A percentile compares a stretch with the other conserved stretches of the same genome.
Evolutionary conservation across 2,113 vertebrate species (phyloP).

Genomic region (Hydropotes inermis): DNA sequence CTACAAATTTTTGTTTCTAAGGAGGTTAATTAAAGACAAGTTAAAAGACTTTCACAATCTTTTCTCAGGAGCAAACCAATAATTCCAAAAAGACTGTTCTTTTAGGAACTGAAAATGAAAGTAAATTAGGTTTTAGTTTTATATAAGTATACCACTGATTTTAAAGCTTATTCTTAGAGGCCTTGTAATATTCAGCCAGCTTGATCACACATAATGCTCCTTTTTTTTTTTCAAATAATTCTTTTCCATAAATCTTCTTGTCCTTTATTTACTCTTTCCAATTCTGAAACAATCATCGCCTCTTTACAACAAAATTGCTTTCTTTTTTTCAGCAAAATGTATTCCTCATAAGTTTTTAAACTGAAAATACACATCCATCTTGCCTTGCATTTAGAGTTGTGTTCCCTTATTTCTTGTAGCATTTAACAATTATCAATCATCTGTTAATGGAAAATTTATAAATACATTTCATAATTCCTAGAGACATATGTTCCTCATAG

Average conservation of each 20-base stretch:
- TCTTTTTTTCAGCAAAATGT: background rate
- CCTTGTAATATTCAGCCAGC: background rate
- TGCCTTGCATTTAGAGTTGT: background rate
- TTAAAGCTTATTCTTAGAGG: background rate
- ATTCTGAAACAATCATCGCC: background rate
- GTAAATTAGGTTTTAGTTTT: background rate
- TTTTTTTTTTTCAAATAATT: background rate
- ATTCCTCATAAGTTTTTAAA: background rate
- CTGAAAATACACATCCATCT: background rate
- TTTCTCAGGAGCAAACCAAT: background rate
- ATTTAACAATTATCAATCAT: background rate
- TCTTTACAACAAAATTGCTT: background rate
- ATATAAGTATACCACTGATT: background rate
- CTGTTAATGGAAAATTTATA: background rate
- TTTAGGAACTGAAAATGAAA: background rate
- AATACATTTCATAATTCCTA: background rate
- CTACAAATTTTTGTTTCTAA: background rate
- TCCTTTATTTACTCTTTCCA: background rate
- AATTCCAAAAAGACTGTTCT: background rate
- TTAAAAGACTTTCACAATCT: background rate
- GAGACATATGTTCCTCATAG: background rate
- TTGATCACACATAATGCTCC: background rate
- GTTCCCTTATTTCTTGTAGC: background rate
- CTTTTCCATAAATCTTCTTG: background rate
- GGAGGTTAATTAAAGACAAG: background rate